Evolutionary conservation across 2,888 invertebrate species (phyloP).

Genomic region (Tupiocoris notatus): DNA sequence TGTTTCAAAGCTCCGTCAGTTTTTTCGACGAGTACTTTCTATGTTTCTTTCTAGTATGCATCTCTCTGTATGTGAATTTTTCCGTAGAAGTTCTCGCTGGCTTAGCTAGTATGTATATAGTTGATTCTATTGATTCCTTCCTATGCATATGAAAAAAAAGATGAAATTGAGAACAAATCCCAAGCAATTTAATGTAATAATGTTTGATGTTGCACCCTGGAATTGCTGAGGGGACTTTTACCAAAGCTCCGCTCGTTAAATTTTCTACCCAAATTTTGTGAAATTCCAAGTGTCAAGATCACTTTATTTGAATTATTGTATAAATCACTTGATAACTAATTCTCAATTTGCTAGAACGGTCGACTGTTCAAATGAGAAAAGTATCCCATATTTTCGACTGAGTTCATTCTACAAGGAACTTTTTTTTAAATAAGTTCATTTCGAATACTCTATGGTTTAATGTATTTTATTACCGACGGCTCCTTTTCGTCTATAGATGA

Average conservation of each 20-base stretch:
- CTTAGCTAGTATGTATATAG: slow-evolving; percentile 19
- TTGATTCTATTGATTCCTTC: background rate
- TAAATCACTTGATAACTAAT: too few relatives aligned
- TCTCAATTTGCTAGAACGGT: too few relatives aligned
- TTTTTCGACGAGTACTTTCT: background rate
- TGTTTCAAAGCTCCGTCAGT: slow-evolving; percentile 6
- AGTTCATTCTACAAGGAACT: too few relatives aligned
- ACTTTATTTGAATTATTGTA: too few relatives aligned
- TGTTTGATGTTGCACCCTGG: background rate
- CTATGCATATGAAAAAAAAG: background rate
- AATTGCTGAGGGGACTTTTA: background rate
- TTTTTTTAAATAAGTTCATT: too few relatives aligned
- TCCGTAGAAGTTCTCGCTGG: slow-evolving; percentile 12
- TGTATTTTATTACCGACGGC: too few relatives aligned
- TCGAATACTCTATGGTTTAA: too few relatives aligned
- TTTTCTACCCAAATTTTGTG: background rate
- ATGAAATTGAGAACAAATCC: background rate
- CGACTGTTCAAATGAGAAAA: too few relatives aligned
- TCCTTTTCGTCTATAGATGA: too few relatives aligned
- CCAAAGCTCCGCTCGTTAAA: background rate
- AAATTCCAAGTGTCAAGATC: too few relatives aligned
- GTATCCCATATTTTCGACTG: too few relatives aligned
- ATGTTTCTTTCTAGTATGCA: slow-evolving; percentile 2
- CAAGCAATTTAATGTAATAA: background rate
- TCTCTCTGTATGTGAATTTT: slow-evolving; percentile 7